Evolutionary conservation across 2,113 vertebrate genomes (phyloP).

Genomic region (Microcebus jonahi): DNA sequence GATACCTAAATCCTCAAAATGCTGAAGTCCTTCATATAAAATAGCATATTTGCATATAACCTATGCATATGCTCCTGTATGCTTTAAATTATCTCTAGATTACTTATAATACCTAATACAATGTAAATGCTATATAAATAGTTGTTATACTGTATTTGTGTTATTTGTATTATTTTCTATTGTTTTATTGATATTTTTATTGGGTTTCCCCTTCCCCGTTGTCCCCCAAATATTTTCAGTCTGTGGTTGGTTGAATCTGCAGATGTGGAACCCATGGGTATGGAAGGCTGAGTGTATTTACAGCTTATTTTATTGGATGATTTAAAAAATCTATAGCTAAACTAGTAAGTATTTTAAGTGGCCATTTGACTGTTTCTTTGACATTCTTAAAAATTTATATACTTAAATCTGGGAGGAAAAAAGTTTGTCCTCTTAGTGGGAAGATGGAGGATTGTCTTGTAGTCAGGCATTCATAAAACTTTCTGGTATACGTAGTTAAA

Average conservation of each 20-base stretch:
- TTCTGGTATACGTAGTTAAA: not conserved
- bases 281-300: not conserved
- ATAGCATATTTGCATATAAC: not conserved
- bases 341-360: conserved; percentile 6
- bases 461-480: not conserved
- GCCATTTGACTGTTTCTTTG: not conserved
- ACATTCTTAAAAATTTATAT: not conserved
- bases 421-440: not conserved
- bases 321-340: not conserved
- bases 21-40: not conserved
- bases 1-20: not conserved
- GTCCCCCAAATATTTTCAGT: not conserved
- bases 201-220: no score
- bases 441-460: not conserved
- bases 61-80: not conserved
- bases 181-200: not conserved
- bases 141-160: not conserved
- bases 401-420: not conserved
- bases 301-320: not conserved
- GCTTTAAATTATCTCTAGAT: not conserved
- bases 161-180: not conserved
- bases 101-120: not conserved
- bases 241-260: not conserved
- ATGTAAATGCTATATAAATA: not conserved
- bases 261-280: not conserved